Evolutionary conservation across 1,140 invertebrate genomes (phyloP).

Genomic region (Tetramorium simillimum): DNA sequence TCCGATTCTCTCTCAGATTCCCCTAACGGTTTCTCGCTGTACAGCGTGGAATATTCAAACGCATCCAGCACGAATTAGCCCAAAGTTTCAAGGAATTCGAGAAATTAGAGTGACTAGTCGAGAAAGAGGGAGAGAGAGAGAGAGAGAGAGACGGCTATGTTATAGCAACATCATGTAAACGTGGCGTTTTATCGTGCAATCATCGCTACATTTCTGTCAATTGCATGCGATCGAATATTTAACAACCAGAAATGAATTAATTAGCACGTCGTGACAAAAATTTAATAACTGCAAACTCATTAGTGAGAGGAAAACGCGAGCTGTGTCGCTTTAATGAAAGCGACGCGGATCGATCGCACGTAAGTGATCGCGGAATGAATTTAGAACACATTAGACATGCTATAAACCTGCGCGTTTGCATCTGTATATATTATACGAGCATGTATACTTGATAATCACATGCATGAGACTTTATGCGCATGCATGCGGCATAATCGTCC

Average conservation of each 20-base stretch:
- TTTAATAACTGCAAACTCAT: constrained; percentile 31
- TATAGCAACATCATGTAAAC: not conserved
- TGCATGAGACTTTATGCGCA: not conserved
- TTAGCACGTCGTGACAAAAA: not conserved
- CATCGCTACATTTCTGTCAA: too few relatives aligned
- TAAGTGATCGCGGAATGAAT: constrained; percentile 44
- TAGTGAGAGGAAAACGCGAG: constrained; percentile 16
- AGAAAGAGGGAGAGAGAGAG: too few relatives aligned
- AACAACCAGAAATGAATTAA: not conserved
- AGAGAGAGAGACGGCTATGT: not conserved
- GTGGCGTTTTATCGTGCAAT: too few relatives aligned
- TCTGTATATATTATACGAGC: not conserved
- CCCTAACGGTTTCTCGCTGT: not conserved
- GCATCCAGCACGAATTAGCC: not conserved
- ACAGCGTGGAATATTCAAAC: not conserved
- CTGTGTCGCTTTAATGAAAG: constrained; percentile 26
- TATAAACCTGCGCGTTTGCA: not conserved
- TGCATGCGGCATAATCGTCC: constrained; percentile 7
- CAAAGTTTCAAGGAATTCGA: not conserved
- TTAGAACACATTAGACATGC: constrained; percentile 40
- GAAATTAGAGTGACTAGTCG: not conserved
- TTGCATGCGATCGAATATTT: constrained; percentile 8
- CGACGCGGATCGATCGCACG: constrained; percentile 12
- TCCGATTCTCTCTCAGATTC: constrained; percentile 26
- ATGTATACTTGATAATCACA: not conserved